Conservation (phyloP, 2,113 vertebrate species). For the Orthonyx spaldingii region DNA sequence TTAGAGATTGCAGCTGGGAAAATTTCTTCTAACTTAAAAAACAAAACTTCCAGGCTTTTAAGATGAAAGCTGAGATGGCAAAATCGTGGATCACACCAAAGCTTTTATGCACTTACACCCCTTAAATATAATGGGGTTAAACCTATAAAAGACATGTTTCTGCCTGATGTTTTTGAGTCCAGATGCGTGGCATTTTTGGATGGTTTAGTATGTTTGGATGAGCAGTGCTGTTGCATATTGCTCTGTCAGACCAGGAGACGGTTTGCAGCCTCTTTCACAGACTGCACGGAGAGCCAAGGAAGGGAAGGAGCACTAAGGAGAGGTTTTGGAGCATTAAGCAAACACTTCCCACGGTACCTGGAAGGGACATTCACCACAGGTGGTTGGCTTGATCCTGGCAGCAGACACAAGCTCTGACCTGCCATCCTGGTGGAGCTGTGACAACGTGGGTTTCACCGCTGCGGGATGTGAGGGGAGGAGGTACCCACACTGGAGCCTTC, state of each 20-base stretch:
- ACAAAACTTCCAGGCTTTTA: background rate
- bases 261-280: background rate
- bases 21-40: background rate
- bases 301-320: background rate
- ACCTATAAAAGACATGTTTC: background rate
- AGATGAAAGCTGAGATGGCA: background rate
- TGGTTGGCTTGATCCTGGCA: background rate
- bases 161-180: background rate
- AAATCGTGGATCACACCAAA: background rate
- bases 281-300: background rate
- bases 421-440: background rate
- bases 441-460: background rate
- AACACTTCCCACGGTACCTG: background rate
- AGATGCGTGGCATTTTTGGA: background rate
- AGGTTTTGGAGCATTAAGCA: background rate
- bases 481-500: background rate
- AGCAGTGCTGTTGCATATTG: background rate
- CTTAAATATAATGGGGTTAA: background rate
- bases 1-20: background rate
- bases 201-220: background rate
- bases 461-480: background rate
- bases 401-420: background rate
- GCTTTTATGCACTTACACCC: background rate
- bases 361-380: background rate
- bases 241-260: accelerated